Evolutionary conservation across 1,140 invertebrate species (phyloP).

Genomic region (Drosophila suzukii): DNA sequence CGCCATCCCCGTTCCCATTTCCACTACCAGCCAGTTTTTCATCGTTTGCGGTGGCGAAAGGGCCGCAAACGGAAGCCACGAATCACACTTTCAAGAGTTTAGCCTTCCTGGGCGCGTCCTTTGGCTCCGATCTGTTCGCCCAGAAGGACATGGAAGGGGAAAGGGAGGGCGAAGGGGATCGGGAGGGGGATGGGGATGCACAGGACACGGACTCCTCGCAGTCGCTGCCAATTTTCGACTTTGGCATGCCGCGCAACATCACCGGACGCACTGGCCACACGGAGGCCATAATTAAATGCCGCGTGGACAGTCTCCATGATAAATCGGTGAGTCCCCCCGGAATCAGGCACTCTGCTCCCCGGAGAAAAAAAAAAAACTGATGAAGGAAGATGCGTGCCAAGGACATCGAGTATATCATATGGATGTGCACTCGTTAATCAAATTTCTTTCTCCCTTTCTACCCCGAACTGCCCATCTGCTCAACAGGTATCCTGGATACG

Average conservation of each 20-base stretch:
- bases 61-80: slow-evolving; percentile 67
- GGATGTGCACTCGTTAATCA: slow-evolving; percentile 51
- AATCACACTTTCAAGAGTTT: slow-evolving; percentile 81
- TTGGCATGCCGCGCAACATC: slow-evolving; percentile 91
- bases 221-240: slow-evolving; percentile 87
- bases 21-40: slow-evolving; percentile 14
- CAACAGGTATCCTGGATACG: slow-evolving; percentile 91
- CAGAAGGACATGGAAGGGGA: slow-evolving; percentile 37
- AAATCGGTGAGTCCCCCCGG: slow-evolving; percentile 88
- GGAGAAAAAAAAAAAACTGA: background rate
- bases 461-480: background rate
- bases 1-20: background rate
- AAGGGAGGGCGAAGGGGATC: background rate
- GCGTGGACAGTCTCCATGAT: slow-evolving; percentile 92
- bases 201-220: slow-evolving; percentile 34
- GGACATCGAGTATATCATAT: slow-evolving; percentile 33
- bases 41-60: slow-evolving; percentile 35
- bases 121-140: slow-evolving; percentile 54
- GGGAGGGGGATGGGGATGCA: background rate
- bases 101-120: slow-evolving; percentile 62
- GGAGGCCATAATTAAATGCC: slow-evolving; percentile 92
- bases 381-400: slow-evolving; percentile 41
- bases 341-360: background rate
- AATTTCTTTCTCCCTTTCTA: slow-evolving; percentile 12
- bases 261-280: slow-evolving; percentile 93